These are phyloP conservation scores for Tachyglossus aculeatus DNA, from an alignment of 2,797 vertebrate genomes.

Conservation along the genomic window DNA sequence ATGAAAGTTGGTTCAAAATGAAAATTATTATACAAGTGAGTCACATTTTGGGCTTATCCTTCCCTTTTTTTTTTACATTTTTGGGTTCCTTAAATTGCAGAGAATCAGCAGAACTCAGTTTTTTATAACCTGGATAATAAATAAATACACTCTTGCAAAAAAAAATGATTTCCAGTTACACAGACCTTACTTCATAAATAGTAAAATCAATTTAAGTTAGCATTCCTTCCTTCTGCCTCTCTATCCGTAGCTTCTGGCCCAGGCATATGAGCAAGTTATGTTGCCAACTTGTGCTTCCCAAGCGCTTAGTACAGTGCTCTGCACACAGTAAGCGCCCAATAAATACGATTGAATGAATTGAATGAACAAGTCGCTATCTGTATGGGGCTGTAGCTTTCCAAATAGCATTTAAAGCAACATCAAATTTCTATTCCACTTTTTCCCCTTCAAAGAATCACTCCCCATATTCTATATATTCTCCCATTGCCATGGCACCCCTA, in stretches of 20 bases:
- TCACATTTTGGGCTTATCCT: background rate
- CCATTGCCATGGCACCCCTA: background rate
- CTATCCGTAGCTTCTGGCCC: background rate
- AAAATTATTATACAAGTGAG: background rate
- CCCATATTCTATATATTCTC: background rate
- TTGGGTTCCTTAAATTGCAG: no score
- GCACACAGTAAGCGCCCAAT: no score
- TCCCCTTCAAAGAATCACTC: no score
- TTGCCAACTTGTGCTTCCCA: no score
- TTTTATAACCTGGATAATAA: no score
- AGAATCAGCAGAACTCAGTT: no score
- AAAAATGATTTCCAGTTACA: no score
- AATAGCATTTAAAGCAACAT: background rate
- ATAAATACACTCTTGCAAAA: no score
- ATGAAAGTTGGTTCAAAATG: background rate
- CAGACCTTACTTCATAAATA: no score
- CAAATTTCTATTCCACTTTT: no score
- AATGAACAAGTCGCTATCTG: background rate
- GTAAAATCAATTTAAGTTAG: background rate
- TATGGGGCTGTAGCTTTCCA: background rate
- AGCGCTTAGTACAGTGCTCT: no score
- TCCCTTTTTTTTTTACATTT: constrained; percentile 1
- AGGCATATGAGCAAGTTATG: background rate
- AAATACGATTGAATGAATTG: no score
- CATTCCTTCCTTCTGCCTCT: background rate